Base-by-base conservation (phyloP, 2,797 vertebrate genomes). In the Neostethus bicornis region DNA sequence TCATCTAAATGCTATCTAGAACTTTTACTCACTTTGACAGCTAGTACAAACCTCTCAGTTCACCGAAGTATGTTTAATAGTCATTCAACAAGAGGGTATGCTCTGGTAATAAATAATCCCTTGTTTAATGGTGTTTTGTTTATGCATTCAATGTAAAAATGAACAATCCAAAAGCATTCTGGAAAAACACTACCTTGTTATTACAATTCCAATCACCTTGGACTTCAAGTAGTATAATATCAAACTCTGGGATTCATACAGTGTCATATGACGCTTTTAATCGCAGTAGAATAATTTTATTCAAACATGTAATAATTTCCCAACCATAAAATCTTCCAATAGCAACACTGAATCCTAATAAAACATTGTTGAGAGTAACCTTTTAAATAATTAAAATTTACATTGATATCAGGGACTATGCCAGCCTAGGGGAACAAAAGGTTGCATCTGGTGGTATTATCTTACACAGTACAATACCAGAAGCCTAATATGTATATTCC, bases 1-100 rank as follows among this genome's bases (percentile, higher is more conserved):
- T 85, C 70, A 88, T 69, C 50, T 26, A 38, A 48, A 46, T 41
- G 23, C 72, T 83, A 82, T 85, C 85, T 73, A 77, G 83, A 79
- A 79, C 75, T 66, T 57, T 61, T 45, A 39, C 42, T 75, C 65
- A 78, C 56, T 70, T 64, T 73, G 66, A 76, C 61, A 77, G 58
- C 49, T 45, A 57, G 38, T 64, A 81, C 59, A 64, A 41, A 32
- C 45, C 75, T 77, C 4, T 73, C 21, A 54, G 50, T 67, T 75
- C 26, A 37, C 58, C 60, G 52, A 37, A 14, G n/a, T 29, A 66
- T n/a, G n/a, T n/a, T n/a, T n/a, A 71, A 50, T 29, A 3, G 45
- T 51, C 25, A 68, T 46, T 37, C 52, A 62, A 61, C 50, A 62
- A 50, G 69, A 54, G 23, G 70, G 19, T 35, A 41, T 41, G 73